Evolutionary conservation across 2,113 vertebrate species (phyloP).

Genomic region (Oceanodroma tethys): DNA sequence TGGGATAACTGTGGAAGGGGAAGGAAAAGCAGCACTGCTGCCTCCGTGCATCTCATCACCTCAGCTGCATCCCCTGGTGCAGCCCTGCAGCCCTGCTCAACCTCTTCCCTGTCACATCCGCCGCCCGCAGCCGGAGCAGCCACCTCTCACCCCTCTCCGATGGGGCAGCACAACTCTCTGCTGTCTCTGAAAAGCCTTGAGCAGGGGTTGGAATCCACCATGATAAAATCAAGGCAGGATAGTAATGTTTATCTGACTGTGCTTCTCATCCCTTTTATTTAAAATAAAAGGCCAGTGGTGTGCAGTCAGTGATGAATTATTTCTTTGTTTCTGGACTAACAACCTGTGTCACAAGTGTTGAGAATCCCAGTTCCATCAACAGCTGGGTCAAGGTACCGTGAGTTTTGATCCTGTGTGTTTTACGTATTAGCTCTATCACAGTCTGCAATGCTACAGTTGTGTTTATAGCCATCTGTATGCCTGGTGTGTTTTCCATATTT

Average conservation of each 20-base stretch:
- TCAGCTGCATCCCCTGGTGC: neutral
- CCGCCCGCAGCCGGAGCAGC: accelerated
- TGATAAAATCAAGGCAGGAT: neutral
- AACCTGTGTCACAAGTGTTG: neutral
- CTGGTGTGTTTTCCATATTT: neutral
- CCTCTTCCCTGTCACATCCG: neutral
- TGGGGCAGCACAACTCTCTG: neutral
- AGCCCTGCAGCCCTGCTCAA: neutral
- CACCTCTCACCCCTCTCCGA: neutral
- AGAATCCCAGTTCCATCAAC: neutral
- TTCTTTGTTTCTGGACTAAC: neutral
- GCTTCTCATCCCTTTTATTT: neutral
- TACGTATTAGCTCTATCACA: neutral
- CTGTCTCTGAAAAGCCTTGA: neutral
- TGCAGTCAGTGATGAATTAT: neutral
- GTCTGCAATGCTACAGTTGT: neutral
- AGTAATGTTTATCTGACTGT: neutral
- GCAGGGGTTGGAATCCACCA: neutral
- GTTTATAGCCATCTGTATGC: neutral
- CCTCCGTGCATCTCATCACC: neutral
- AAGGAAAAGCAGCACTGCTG: neutral
- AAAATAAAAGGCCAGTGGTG: neutral
- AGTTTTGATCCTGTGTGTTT: neutral
- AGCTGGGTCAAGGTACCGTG: neutral
- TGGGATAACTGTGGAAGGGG: neutral